Conservation (phyloP, 2,797 vertebrate species). For the Aselliscus stoliczkanus region DNA sequence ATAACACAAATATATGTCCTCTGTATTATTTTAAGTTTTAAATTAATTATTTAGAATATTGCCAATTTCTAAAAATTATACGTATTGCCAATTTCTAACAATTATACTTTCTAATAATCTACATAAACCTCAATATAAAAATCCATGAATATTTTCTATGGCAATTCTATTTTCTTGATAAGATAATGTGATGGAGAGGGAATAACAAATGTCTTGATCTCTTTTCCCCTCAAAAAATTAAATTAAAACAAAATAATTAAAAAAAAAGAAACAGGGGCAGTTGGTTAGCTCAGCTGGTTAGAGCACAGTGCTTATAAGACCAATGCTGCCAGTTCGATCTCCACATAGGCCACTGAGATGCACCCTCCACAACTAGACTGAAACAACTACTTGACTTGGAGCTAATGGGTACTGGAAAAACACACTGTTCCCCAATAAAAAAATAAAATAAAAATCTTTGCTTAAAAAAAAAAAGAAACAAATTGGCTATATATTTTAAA, state of each 20-base stretch:
- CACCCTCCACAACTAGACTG: too few species aligned
- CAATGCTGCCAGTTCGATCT: too few species aligned
- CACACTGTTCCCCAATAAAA: too few species aligned
- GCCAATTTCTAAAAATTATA: constrained; percentile 1
- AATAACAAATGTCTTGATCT: neutral
- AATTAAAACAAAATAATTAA: constrained; percentile 4
- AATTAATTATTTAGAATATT: neutral
- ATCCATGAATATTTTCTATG: neutral
- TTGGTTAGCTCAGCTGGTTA: too few species aligned
- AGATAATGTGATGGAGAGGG: neutral
- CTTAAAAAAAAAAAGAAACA: neutral
- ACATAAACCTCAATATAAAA: constrained; percentile 16
- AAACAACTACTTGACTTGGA: too few species aligned
- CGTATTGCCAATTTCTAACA: neutral
- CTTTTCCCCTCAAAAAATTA: constrained; percentile 11
- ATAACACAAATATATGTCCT: neutral
- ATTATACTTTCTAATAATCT: neutral
- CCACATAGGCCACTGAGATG: too few species aligned
- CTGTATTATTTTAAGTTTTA: constrained; percentile 11
- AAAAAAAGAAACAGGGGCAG: neutral
- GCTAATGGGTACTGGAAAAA: too few species aligned
- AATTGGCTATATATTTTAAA: neutral
- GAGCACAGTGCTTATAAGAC: too few species aligned
- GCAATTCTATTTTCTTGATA: constrained; percentile 12
- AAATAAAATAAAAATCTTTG: too few species aligned